phyloP scores from a whole-genome alignment of 1,140 invertebrate genomes.

The Ephestia elutella region DNA sequence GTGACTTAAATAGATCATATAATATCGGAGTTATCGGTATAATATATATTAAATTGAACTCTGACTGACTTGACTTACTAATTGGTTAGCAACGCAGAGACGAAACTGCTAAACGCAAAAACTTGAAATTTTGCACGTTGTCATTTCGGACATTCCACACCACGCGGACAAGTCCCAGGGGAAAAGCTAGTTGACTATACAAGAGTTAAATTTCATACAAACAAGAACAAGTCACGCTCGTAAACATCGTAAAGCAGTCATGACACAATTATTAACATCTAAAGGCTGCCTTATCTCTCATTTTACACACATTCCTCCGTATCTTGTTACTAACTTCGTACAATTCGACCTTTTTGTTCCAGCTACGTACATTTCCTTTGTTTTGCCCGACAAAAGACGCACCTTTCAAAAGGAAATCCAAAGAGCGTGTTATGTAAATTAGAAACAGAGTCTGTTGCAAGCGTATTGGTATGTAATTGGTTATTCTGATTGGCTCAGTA shows the following conservation, averaged over 20 bases:
- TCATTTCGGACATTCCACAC: no score
- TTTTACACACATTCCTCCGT: slow-evolving; percentile 14
- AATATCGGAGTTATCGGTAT: no score
- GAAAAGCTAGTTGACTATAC: no score
- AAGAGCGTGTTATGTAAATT: slow-evolving; percentile 60
- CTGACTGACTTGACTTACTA: no score
- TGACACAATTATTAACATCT: background rate
- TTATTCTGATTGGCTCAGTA: slow-evolving; percentile 6
- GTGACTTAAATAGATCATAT: no score
- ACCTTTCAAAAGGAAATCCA: slow-evolving; percentile 57
- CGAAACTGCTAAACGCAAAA: no score
- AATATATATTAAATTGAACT: no score
- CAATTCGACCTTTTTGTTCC: slow-evolving; percentile 40
- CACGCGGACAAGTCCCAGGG: no score
- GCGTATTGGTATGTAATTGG: slow-evolving; percentile 27
- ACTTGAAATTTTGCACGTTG: no score
- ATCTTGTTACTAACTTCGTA: slow-evolving; percentile 31
- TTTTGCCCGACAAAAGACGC: slow-evolving; percentile 56
- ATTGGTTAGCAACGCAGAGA: no score
- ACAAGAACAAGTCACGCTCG: background rate
- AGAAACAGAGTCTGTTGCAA: slow-evolving; percentile 38
- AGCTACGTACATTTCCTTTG: slow-evolving; percentile 38
- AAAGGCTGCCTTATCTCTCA: background rate
- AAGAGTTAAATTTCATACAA: background rate
- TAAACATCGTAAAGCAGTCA: background rate